phyloP scores from a whole-genome alignment of 1,140 invertebrate species.

The Nymphalis io region DNA sequence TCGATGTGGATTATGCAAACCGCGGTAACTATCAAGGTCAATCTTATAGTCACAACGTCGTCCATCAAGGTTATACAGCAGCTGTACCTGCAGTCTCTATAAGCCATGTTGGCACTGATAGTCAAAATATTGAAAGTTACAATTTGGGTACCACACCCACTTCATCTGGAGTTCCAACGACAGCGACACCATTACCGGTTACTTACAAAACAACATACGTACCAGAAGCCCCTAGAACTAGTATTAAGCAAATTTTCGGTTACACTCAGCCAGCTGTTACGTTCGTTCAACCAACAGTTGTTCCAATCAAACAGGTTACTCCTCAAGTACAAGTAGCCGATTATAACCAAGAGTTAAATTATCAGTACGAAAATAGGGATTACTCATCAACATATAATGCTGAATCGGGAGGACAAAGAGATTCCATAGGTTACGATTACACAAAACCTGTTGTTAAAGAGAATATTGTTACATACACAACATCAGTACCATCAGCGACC shows the following conservation, averaged over 20 bases:
- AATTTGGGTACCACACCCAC: slow-evolving; percentile 64
- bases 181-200: slow-evolving; percentile 65
- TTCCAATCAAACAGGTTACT: slow-evolving; percentile 52
- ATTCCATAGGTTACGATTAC: slow-evolving; percentile 69
- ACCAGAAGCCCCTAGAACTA: slow-evolving; percentile 64
- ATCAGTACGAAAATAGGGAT: slow-evolving; percentile 51
- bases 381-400: slow-evolving; percentile 37
- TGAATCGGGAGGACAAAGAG: slow-evolving; percentile 34
- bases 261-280: slow-evolving; percentile 69
- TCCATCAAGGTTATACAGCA: slow-evolving; percentile 50
- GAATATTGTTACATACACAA: slow-evolving; percentile 63
- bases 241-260: slow-evolving; percentile 72
- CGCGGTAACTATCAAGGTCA: slow-evolving; percentile 49
- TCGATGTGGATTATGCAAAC: slow-evolving; percentile 61
- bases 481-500: slow-evolving; percentile 49
- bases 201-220: slow-evolving; percentile 71
- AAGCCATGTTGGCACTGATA: slow-evolving; percentile 58
- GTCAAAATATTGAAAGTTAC: slow-evolving; percentile 59
- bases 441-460: slow-evolving; percentile 69
- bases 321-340: slow-evolving; percentile 51
- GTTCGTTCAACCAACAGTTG: slow-evolving; percentile 64
- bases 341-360: slow-evolving; percentile 54
- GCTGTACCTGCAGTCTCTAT: slow-evolving; percentile 64
- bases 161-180: slow-evolving; percentile 65
- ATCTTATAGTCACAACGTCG: slow-evolving; percentile 33